A percentile compares a stretch with the other conserved stretches of the same genome.
These are phyloP conservation scores for Dorcus hopei DNA, from an alignment of 2,888 invertebrate species.

Conservation along the genomic window DNA sequence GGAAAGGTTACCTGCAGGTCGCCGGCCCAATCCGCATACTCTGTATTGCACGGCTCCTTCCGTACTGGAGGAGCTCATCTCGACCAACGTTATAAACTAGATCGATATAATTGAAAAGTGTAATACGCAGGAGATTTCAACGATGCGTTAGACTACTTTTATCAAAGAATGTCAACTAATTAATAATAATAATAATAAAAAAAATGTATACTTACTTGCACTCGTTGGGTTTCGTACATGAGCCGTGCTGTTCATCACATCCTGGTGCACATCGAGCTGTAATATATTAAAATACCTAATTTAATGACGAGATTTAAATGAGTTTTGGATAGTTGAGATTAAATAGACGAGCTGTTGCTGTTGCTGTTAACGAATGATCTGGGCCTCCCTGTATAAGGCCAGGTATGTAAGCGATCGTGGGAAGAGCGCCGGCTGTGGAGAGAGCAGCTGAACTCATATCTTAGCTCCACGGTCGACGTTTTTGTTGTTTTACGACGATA, in stretches of 20 bases:
- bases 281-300: slow-evolving; percentile 55
- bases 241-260: slow-evolving; percentile 87
- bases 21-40: slow-evolving; percentile 47
- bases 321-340: neutral
- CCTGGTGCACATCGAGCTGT: slow-evolving; percentile 90
- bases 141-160: neutral
- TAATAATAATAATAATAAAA: neutral
- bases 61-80: slow-evolving; percentile 11
- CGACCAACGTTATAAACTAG: neutral
- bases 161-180: neutral
- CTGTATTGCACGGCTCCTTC: slow-evolving; percentile 20
- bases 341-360: neutral
- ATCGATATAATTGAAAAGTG: neutral
- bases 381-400: slow-evolving; percentile 41
- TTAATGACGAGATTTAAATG: neutral
- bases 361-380: slow-evolving; percentile 27
- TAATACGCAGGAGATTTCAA: neutral
- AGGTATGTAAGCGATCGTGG: slow-evolving; percentile 49
- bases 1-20: slow-evolving; percentile 58
- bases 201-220: slow-evolving; percentile 80
- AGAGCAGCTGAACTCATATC: slow-evolving; percentile 49
- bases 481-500: slow-evolving; percentile 46
- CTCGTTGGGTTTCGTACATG: slow-evolving; percentile 88
- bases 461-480: slow-evolving; percentile 47
- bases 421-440: slow-evolving; percentile 45